Evolutionary conservation across 2,888 invertebrate genomes (phyloP).

Genomic region (Melanargia galathea): DNA sequence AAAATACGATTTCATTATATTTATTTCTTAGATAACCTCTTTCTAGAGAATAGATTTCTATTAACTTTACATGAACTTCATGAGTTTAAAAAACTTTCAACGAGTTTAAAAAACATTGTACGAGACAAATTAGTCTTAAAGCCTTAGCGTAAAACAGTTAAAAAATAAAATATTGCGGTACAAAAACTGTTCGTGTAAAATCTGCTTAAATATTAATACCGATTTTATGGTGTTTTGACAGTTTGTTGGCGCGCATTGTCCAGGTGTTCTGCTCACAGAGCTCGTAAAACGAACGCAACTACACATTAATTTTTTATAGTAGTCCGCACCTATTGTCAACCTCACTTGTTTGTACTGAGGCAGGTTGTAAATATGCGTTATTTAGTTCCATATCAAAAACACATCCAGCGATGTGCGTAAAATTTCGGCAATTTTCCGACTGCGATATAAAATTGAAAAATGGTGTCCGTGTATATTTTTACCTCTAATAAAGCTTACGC

Average conservation of each 20-base stretch:
- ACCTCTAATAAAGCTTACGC: conserved; percentile 24
- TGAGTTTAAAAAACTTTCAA: too few species aligned
- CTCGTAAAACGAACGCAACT: conserved; percentile 76
- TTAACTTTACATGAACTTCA: too few species aligned
- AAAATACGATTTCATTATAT: not conserved
- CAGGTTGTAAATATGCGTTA: conserved; percentile 42
- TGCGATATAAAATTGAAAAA: conserved; percentile 25
- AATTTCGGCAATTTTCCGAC: conserved; percentile 26
- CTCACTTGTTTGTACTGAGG: conserved; percentile 56
- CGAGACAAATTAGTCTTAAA: too few species aligned
- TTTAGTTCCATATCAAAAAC: conserved; percentile 40
- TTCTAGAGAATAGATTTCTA: too few species aligned
- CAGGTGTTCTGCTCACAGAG: conserved; percentile 63
- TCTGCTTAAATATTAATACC: conserved; percentile 22
- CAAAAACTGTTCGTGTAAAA: not conserved
- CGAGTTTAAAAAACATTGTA: too few species aligned
- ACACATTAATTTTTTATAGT: conserved; percentile 60
- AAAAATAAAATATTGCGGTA: not conserved
- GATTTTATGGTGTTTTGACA: conserved; percentile 38
- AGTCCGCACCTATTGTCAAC: conserved; percentile 61
- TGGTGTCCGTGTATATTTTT: conserved; percentile 12
- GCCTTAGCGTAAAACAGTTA: not conserved
- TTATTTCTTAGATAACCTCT: too few species aligned
- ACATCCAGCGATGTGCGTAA: conserved; percentile 27
- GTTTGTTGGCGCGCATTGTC: conserved; percentile 39